Percentiles rank a stretch among this genome's conserved stretches.
Conservation (phyloP, 2,797 vertebrate species). For the Trachops cirrhosus region DNA sequence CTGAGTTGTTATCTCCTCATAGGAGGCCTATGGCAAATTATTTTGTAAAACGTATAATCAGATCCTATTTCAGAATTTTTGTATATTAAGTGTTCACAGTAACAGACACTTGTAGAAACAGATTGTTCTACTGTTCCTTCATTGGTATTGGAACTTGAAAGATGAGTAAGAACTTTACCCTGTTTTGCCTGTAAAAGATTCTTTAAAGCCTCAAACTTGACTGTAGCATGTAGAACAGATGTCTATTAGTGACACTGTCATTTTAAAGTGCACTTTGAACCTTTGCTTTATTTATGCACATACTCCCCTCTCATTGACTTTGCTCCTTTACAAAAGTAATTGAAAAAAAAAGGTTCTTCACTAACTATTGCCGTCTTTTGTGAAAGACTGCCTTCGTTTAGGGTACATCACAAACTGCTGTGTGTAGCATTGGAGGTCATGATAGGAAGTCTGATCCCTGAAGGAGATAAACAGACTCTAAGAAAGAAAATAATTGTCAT, state of each 20-base stretch:
- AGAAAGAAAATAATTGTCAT: background rate
- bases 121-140: background rate
- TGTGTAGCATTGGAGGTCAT: background rate
- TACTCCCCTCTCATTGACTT: background rate
- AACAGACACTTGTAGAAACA: background rate
- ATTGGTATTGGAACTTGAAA: background rate
- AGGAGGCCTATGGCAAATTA: background rate
- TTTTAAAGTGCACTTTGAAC: background rate
- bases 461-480: conserved; percentile 4
- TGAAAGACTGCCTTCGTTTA: background rate
- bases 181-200: conserved; percentile 34
- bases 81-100: background rate
- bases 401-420: background rate
- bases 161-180: background rate
- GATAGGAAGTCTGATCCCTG: conserved; percentile 43
- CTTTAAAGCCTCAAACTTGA: background rate
- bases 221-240: background rate
- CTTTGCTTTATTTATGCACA: background rate
- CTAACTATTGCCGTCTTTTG: background rate
- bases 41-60: background rate
- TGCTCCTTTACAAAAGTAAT: conserved; percentile 7
- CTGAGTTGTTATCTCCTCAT: background rate
- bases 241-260: background rate
- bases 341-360: background rate
- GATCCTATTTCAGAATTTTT: conserved; percentile 15